phyloP scores from a whole-genome alignment of 2,888 invertebrate species.

The Drosophila neonasuta region DNA sequence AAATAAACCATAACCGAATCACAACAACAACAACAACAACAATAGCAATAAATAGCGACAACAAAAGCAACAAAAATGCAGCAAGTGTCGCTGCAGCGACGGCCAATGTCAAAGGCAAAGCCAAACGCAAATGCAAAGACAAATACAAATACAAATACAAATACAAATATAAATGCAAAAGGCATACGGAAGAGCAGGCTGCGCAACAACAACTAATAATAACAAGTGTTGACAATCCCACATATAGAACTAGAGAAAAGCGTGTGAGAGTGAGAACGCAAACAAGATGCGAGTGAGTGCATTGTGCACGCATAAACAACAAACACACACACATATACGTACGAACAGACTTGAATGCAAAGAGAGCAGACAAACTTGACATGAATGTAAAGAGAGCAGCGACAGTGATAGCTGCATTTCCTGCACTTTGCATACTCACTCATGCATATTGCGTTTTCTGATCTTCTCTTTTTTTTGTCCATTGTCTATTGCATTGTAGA shows the following conservation, averaged over 20 bases:
- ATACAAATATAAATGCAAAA: slow-evolving; percentile 25
- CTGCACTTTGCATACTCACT: background rate
- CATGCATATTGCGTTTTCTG: background rate
- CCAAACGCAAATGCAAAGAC: slow-evolving; percentile 33
- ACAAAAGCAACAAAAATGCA: background rate
- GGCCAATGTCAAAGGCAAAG: slow-evolving; percentile 43
- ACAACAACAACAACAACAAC: slow-evolving; percentile 14
- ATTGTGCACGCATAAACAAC: slow-evolving; percentile 8
- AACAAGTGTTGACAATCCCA: slow-evolving; percentile 55
- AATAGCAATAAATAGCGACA: background rate
- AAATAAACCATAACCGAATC: slow-evolving; percentile 57
- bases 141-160: slow-evolving; percentile 28
- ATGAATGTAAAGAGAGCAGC: background rate
- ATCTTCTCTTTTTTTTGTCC: background rate
- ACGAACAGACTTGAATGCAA: background rate
- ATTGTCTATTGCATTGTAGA: slow-evolving; percentile 51
- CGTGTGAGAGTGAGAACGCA: slow-evolving; percentile 6
- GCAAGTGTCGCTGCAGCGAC: slow-evolving; percentile 24
- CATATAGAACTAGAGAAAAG: slow-evolving; percentile 1
- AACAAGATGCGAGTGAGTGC: background rate
- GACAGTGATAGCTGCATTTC: no score
- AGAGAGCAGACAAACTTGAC: background rate
- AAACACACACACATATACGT: slow-evolving; percentile 1
- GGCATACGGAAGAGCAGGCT: slow-evolving; percentile 13
- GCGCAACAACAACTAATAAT: slow-evolving; percentile 10